Percentiles rank a stretch among this genome's conserved stretches.
Evolutionary conservation across 1,140 invertebrate species (phyloP).

Genomic region (Liolophura sinensis): DNA sequence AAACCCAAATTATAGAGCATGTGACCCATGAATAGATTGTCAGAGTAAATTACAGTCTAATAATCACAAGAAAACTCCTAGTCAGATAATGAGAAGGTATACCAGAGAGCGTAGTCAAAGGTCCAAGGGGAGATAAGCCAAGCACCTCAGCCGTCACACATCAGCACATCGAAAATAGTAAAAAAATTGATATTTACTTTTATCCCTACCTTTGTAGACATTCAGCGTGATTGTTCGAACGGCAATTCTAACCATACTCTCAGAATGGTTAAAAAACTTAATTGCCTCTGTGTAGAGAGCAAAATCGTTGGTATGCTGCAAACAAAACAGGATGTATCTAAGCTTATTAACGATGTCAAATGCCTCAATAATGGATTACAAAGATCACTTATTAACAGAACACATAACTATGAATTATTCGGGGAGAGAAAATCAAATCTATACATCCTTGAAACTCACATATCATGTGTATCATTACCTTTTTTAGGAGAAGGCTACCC

Average conservation of each 20-base stretch:
- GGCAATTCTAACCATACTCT: constrained; percentile 98
- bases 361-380: neutral
- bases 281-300: constrained; percentile 98
- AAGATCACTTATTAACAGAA: neutral
- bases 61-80: no score
- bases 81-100: no score
- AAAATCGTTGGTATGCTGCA: constrained; percentile 97
- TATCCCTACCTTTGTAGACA: constrained; percentile 74
- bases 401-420: neutral
- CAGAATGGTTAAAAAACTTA: constrained; percentile 98
- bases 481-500: no score
- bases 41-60: no score
- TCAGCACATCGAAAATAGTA: no score
- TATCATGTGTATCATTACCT: no score
- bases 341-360: neutral
- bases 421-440: neutral
- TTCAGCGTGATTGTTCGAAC: constrained; percentile 96
- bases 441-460: neutral
- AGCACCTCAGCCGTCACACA: no score
- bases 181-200: no score
- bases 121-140: no score
- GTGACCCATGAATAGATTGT: no score
- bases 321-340: constrained; percentile 42
- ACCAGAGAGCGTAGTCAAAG: no score
- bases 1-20: no score